phyloP scores from a whole-genome alignment of 2,888 invertebrate species.

The Flexamia atlantica region DNA sequence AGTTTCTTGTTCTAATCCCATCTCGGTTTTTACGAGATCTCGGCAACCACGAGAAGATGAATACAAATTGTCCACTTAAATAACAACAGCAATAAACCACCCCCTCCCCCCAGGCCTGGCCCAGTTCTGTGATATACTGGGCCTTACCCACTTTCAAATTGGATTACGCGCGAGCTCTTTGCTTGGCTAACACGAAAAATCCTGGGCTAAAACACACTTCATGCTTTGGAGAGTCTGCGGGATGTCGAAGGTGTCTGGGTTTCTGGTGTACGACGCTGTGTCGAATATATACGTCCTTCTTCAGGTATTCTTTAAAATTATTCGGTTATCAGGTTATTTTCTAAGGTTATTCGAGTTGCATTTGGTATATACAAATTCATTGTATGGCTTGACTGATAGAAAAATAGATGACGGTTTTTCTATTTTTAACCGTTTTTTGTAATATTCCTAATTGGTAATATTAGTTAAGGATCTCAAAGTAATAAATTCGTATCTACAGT shows the following conservation, averaged over 20 bases:
- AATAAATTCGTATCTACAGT: too few species aligned
- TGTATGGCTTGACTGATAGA: too few species aligned
- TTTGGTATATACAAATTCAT: too few species aligned
- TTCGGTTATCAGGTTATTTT: too few species aligned
- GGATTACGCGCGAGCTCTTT: conserved; percentile 28
- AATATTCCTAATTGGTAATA: too few species aligned
- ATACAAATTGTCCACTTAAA: conserved; percentile 48
- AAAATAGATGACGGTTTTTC: too few species aligned
- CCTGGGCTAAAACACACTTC: background rate
- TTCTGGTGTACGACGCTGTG: too few species aligned
- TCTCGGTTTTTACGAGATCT: conserved; percentile 45
- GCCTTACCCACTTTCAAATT: conserved; percentile 44
- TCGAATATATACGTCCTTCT: too few species aligned
- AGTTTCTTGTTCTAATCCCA: conserved; percentile 29
- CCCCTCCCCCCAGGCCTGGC: conserved; percentile 11
- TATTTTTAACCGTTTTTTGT: too few species aligned
- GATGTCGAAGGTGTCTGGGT: background rate
- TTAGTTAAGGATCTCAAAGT: too few species aligned
- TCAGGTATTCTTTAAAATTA: too few species aligned
- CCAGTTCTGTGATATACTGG: conserved; percentile 30
- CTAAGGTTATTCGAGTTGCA: too few species aligned
- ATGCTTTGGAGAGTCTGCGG: background rate
- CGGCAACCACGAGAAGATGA: conserved; percentile 32
- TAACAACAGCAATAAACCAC: conserved; percentile 45
- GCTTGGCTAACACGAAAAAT: conserved; percentile 11